A percentile compares a stretch with the other conserved stretches of the same genome.
Conservation (phyloP, 2,888 invertebrate genomes). For the Andrena flavipes region DNA sequence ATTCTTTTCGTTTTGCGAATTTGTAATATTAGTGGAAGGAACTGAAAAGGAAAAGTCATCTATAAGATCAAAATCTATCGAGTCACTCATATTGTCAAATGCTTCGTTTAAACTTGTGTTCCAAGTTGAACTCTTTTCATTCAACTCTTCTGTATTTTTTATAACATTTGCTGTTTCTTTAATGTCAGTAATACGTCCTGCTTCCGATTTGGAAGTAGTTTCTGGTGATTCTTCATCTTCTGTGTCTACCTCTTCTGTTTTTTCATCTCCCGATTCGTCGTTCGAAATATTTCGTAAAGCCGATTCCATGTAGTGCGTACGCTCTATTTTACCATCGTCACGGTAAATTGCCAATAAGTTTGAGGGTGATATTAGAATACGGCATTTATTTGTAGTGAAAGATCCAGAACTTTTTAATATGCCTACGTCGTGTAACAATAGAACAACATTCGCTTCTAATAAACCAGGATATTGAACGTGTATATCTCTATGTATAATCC, state of each 20-base stretch:
- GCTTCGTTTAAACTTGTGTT: background rate
- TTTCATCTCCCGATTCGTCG: background rate
- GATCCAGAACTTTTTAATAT: constrained; percentile 73
- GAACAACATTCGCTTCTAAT: constrained; percentile 77
- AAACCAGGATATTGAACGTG: constrained; percentile 80
- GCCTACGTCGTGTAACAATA: constrained; percentile 80
- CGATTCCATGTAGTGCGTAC: constrained; percentile 55
- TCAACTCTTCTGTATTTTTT: background rate
- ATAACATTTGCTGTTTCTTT: background rate
- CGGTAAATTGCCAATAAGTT: constrained; percentile 81
- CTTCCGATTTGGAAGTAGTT: background rate
- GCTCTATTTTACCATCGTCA: constrained; percentile 74
- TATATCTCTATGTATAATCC: constrained; percentile 84
- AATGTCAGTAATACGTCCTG: background rate
- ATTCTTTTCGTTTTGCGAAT: constrained; percentile 25
- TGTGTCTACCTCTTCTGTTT: background rate
- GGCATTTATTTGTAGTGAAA: constrained; percentile 69
- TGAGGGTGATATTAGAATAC: constrained; percentile 78
- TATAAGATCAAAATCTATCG: constrained; percentile 17
- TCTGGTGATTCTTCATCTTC: background rate
- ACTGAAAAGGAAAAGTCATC: constrained; percentile 32
- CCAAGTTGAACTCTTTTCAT: background rate
- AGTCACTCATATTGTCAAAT: background rate
- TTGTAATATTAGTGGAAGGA: constrained; percentile 20
- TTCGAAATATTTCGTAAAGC: constrained; percentile 15